These are phyloP conservation scores for Volucella bombylans DNA, from an alignment of 2,888 invertebrate species.

Conservation along the genomic window DNA sequence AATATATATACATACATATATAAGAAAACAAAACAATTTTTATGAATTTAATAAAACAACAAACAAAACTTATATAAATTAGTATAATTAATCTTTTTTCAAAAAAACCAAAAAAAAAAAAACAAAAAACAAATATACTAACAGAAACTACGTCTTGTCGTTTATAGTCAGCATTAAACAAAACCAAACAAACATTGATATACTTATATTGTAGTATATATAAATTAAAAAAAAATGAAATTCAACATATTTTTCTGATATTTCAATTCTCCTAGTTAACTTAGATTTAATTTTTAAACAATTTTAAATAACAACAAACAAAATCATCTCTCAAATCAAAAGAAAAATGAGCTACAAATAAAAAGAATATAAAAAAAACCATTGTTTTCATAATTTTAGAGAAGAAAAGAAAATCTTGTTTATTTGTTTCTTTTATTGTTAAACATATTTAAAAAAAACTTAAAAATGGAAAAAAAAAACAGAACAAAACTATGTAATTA, in stretches of 20 bases:
- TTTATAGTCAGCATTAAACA: slow-evolving; percentile 57
- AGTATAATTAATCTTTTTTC: slow-evolving; percentile 58
- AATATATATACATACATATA: neutral
- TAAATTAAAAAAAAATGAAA: slow-evolving; percentile 25
- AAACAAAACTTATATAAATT: slow-evolving; percentile 38
- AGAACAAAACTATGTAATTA: slow-evolving; percentile 65
- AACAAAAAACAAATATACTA: slow-evolving; percentile 8
- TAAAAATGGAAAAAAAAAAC: slow-evolving; percentile 50
- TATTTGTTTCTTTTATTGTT: slow-evolving; percentile 73
- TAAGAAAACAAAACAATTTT: slow-evolving; percentile 42
- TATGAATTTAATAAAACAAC: slow-evolving; percentile 44
- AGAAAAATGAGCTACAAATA: slow-evolving; percentile 7
- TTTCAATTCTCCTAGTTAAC: slow-evolving; percentile 71
- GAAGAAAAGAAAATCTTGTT: slow-evolving; percentile 44
- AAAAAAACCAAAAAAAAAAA: slow-evolving; percentile 30
- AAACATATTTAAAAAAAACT: slow-evolving; percentile 52
- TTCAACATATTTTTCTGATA: slow-evolving; percentile 71
- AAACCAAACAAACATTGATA: neutral
- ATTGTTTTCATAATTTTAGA: slow-evolving; percentile 70
- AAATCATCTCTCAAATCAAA: slow-evolving; percentile 60
- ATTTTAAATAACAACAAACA: slow-evolving; percentile 25
- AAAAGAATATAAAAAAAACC: slow-evolving; percentile 55
- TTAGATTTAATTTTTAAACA: slow-evolving; percentile 70
- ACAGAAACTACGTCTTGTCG: slow-evolving; percentile 52
- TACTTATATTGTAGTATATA: neutral